Percentiles rank a stretch among this genome's conserved stretches.
These are phyloP conservation scores for Rhipidura dahli DNA, from an alignment of 2,113 vertebrate species.

Conservation along the genomic window DNA sequence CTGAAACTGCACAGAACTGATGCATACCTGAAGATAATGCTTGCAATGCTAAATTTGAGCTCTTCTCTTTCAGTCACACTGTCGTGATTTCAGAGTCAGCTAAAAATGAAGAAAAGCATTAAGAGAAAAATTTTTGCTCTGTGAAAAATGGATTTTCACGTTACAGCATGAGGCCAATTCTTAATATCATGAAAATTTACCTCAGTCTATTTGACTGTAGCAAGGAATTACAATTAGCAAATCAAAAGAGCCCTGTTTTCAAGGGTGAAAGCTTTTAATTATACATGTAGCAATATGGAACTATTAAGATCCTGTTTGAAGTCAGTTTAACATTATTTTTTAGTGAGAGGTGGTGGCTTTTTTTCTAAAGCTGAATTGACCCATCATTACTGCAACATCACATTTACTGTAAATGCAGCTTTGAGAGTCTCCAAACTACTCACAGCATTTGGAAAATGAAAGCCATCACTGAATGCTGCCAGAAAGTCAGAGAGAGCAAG, in stretches of 20 bases:
- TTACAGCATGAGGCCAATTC: not conserved
- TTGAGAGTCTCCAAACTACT: conserved; percentile 40
- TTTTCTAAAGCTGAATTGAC: conserved; percentile 33
- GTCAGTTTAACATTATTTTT: conserved; percentile 1
- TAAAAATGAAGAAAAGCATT: not conserved
- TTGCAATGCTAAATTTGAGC: not conserved
- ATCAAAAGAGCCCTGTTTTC: not conserved
- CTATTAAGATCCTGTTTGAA: conserved; percentile 32
- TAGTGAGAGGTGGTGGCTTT: not conserved
- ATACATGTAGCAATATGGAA: not conserved
- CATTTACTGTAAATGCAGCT: conserved; percentile 39
- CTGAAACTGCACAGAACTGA: not conserved
- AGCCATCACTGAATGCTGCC: not conserved
- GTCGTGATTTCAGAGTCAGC: not conserved
- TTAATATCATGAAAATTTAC: not conserved
- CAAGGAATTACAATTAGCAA: conserved; percentile 26
- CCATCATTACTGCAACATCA: conserved; percentile 44
- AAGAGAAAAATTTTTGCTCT: not conserved
- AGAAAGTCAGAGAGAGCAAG: conserved; percentile 15
- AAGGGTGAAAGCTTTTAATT: conserved; percentile 65
- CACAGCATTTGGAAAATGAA: conserved; percentile 42
- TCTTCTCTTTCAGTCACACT: not conserved
- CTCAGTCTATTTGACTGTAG: conserved; percentile 17
- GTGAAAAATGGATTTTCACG: not conserved
- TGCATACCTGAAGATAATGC: not conserved